Evolutionary conservation across 2,797 vertebrate species (phyloP), one percentile per base, ranked within the genome.

Genomic region (Coregonus suidteri): DNA sequence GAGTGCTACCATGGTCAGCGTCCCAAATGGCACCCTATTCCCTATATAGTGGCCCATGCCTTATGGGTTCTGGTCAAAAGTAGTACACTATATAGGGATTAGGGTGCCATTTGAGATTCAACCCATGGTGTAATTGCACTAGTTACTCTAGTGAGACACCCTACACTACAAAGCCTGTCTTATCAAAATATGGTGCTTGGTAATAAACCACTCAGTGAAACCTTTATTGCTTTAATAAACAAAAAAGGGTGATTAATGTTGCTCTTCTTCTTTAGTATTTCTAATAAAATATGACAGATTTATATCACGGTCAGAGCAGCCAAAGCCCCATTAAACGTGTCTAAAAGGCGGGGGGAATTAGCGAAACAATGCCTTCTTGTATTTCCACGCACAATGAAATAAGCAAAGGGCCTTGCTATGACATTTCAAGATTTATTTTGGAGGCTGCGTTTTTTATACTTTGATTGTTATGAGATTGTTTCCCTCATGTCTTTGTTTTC

Each of bases 181-280:
- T 89, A 81, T 89, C 89, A 87, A 89, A 92, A 92, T 93, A 89
- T 89, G 89, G 88, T 90, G 84, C 83, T 79, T 53, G 77, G 93
- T 90, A 91, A 94, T 94, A 94, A 95, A 94, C 91, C 88, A 92
- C 91, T 93, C 90, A 88, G 91, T 92, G 91, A 94, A 95, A 94
- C 93, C 90, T 95, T 95, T 95, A 95, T 91, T 90, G 91, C 93
- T 95, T 95, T 94, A 93, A 94, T 95, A 95, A 95, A 95, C 93
- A 95, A 93, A 87, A 93, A 91, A 89, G 86, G 72, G 89, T 94
- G 94, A 95, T 95, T 95, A 94, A 95, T 94, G 94, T 91, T 91
- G 90, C 91, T 91, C 93, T 92, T 92, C 91, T 91, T 92, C 93
- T 95, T 93, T 91, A 91, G 92, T 92, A 94, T 93, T 93, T 93